Percentiles rank a stretch among this genome's conserved stretches.
These are phyloP conservation scores for Melipona quadrifasciata DNA, from an alignment of 1,140 invertebrate species.

Conservation along the genomic window DNA sequence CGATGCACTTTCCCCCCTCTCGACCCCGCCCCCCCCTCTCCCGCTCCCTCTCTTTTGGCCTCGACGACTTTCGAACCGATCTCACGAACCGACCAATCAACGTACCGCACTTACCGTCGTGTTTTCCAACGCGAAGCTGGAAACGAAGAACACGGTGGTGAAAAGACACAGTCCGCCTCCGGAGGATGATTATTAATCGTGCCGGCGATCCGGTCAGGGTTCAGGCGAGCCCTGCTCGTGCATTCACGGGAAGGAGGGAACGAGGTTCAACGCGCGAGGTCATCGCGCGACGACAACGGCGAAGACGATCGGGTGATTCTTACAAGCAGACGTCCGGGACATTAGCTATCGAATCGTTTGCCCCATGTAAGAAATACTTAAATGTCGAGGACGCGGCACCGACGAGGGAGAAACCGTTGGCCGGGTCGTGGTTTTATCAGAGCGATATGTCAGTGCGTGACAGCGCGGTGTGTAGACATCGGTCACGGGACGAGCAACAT, in stretches of 20 bases:
- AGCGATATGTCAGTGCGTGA: slow-evolving; percentile 74
- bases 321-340: slow-evolving; percentile 51
- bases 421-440: slow-evolving; percentile 71
- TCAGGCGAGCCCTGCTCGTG: not conserved
- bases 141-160: not conserved
- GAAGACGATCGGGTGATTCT: slow-evolving; percentile 31
- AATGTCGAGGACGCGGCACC: slow-evolving; percentile 59
- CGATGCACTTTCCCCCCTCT: not conserved
- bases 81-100: not conserved
- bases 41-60: too few species aligned
- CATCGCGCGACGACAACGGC: slow-evolving; percentile 15
- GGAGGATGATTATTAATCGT: slow-evolving; percentile 40
- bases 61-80: slow-evolving; percentile 11
- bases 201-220: slow-evolving; percentile 17
- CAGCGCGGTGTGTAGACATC: slow-evolving; percentile 74
- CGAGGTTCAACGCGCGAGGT: slow-evolving; percentile 27
- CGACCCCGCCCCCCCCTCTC: too few species aligned
- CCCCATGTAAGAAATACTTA: slow-evolving; percentile 67
- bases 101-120: too few species aligned
- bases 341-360: slow-evolving; percentile 68
- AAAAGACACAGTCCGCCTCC: slow-evolving; percentile 3
- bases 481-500: slow-evolving; percentile 71
- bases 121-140: not conserved
- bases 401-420: slow-evolving; percentile 64
- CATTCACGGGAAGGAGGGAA: not conserved